phyloP scores from a whole-genome alignment of 1,140 invertebrate genomes.

The Bombus confusus region DNA sequence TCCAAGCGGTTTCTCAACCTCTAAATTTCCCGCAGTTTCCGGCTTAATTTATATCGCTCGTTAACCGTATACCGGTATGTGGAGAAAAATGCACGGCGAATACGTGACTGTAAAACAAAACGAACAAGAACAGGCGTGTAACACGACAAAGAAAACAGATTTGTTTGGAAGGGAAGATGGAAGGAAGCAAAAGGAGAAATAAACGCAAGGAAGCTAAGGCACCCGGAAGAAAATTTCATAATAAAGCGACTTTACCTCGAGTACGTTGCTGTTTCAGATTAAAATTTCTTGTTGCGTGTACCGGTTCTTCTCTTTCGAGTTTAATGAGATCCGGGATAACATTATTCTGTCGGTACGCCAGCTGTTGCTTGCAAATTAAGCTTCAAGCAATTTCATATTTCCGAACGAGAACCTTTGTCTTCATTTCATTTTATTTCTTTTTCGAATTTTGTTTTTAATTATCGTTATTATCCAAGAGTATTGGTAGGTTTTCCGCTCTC shows the following conservation, averaged over 20 bases:
- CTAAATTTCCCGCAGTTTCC: slow-evolving; percentile 30
- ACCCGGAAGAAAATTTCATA: slow-evolving; percentile 13
- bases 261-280: slow-evolving; percentile 26
- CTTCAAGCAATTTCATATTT: slow-evolving; percentile 7
- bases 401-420: background rate
- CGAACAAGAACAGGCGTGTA: background rate
- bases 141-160: slow-evolving; percentile 10
- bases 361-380: slow-evolving; percentile 24
- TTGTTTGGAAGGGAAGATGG: background rate
- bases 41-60: slow-evolving; percentile 42
- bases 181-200: background rate
- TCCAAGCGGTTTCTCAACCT: slow-evolving; percentile 5
- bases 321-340: slow-evolving; percentile 20
- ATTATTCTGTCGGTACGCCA: slow-evolving; percentile 2
- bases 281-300: slow-evolving; percentile 13
- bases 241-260: slow-evolving; percentile 21
- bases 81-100: slow-evolving; percentile 33
- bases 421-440: background rate
- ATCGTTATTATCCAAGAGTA: background rate
- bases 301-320: background rate
- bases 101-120: slow-evolving; percentile 26
- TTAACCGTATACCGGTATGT: slow-evolving; percentile 17
- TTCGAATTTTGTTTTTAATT: no score
- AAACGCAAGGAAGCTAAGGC: slow-evolving; percentile 16
- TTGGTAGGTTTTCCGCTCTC: background rate